Conservation (phyloP, 2,113 vertebrate species). For the Indicator indicator region DNA sequence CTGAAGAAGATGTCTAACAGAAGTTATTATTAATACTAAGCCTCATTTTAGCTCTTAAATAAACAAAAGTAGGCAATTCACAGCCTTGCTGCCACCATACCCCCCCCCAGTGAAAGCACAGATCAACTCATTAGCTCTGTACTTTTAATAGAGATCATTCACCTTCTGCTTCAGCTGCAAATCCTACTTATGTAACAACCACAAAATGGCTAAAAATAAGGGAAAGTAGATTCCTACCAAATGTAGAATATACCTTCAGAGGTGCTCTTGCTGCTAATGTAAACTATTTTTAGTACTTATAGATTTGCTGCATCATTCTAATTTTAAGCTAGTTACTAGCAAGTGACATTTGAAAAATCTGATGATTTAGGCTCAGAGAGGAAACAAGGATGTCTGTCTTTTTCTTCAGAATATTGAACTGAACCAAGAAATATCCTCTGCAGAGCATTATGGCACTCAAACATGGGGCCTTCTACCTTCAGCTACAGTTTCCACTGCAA, state of each 20-base stretch:
- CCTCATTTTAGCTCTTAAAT: not conserved
- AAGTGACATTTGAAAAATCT: not conserved
- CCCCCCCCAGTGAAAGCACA: not conserved
- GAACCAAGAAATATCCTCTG: not conserved
- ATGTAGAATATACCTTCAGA: not conserved
- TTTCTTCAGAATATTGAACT: not conserved
- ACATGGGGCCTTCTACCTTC: not conserved
- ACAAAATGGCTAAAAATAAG: slow-evolving; percentile 26
- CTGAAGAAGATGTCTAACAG: not conserved
- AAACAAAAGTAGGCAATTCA: not conserved
- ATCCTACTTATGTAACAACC: slow-evolving; percentile 57
- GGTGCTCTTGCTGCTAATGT: not conserved
- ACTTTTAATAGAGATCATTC: slow-evolving; percentile 34
- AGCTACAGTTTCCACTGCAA: not conserved
- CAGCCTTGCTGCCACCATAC: not conserved
- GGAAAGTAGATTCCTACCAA: not conserved
- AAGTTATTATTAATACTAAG: not conserved
- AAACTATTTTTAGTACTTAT: not conserved
- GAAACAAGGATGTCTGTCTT: not conserved
- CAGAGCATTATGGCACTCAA: not conserved
- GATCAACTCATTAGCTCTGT: not conserved
- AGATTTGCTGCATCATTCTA: not conserved
- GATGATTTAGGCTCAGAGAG: not conserved
- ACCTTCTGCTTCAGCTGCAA: slow-evolving; percentile 69
- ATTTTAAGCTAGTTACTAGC: not conserved